phyloP scores from a whole-genome alignment of 2,113 vertebrate genomes.

The Psittacus erithacus region DNA sequence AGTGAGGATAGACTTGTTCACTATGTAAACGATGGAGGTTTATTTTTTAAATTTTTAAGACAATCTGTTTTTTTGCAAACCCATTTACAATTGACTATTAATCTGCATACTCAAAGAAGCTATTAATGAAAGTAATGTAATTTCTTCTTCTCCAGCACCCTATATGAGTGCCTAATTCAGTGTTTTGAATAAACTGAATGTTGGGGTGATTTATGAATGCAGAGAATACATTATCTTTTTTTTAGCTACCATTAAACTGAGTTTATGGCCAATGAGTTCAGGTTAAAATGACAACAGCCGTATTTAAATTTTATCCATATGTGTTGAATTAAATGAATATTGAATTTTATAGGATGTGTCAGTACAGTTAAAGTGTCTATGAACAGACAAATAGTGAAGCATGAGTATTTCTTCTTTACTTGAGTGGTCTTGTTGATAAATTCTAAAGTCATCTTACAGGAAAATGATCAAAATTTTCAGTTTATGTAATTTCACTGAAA shows the following conservation, averaged over 20 bases:
- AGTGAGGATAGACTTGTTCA: neutral
- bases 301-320: conserved; percentile 7
- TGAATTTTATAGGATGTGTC: neutral
- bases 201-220: neutral
- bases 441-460: neutral
- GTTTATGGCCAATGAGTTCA: neutral
- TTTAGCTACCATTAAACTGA: neutral
- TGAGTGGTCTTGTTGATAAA: neutral
- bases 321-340: neutral
- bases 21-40: neutral
- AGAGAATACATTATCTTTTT: neutral
- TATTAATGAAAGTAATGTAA: conserved; percentile 1
- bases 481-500: neutral
- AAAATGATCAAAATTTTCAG: neutral
- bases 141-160: neutral
- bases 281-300: neutral
- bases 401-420: neutral
- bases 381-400: neutral
- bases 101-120: conserved; percentile 19
- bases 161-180: neutral
- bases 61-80: neutral
- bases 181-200: neutral
- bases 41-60: neutral
- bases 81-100: neutral
- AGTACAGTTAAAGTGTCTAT: neutral